Evolutionary conservation across 2,888 invertebrate species (phyloP).

Genomic region (Chorisops tibialis): DNA sequence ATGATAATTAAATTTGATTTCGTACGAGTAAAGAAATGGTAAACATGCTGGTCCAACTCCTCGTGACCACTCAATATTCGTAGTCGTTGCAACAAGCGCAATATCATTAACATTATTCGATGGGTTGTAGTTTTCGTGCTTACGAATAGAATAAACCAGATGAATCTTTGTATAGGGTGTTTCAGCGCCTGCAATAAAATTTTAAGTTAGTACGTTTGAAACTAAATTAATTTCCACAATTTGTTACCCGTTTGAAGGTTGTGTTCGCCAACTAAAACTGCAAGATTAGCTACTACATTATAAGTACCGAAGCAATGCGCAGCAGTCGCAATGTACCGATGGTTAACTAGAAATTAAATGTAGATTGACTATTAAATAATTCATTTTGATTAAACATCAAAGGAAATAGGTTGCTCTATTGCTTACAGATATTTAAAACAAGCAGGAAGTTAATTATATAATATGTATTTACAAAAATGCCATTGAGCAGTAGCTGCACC

Average conservation of each 20-base stretch:
- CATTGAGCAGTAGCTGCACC: too few relatives aligned
- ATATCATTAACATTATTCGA: constrained; percentile 54
- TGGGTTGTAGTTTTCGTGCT: constrained; percentile 51
- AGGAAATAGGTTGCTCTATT: too few relatives aligned
- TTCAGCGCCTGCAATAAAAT: constrained; percentile 24
- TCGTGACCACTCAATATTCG: constrained; percentile 52
- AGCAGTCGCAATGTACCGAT: constrained; percentile 55
- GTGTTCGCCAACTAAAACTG: constrained; percentile 57
- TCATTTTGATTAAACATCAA: too few relatives aligned
- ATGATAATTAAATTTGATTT: neutral
- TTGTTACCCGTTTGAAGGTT: constrained; percentile 51
- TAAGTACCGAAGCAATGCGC: constrained; percentile 54
- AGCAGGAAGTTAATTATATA: too few relatives aligned
- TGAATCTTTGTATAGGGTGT: constrained; percentile 51
- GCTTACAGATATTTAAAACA: too few relatives aligned
- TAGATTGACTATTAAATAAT: neutral
- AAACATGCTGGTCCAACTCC: constrained; percentile 62
- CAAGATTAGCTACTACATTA: constrained; percentile 42
- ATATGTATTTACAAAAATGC: too few relatives aligned
- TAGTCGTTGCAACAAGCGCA: constrained; percentile 53
- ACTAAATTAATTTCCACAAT: too few relatives aligned
- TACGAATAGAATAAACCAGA: constrained; percentile 43
- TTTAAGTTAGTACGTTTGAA: neutral
- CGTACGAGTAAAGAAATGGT: constrained; percentile 45
- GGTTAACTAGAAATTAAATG: constrained; percentile 41